phyloP scores from a whole-genome alignment of 2,797 vertebrate species.

The Alcedo atthis region DNA sequence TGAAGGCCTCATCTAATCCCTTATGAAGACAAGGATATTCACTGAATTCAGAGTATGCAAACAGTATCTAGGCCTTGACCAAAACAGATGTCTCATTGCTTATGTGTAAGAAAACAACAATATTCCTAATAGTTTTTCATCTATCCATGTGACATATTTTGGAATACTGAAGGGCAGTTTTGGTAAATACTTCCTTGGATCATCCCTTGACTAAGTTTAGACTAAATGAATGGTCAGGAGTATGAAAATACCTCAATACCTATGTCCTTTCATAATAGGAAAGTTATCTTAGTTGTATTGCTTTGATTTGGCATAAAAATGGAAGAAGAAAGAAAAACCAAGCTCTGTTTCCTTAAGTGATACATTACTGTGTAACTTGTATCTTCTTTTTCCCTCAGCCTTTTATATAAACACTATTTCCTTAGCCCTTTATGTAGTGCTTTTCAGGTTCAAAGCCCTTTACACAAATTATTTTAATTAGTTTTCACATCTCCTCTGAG shows the following conservation, averaged over 20 bases:
- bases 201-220: neutral
- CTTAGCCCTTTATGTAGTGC: neutral
- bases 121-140: neutral
- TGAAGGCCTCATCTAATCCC: neutral
- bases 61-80: neutral
- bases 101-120: neutral
- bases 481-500: slow-evolving; percentile 38
- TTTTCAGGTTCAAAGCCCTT: slow-evolving; percentile 54
- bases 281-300: neutral
- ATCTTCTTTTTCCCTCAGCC: neutral
- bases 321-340: neutral
- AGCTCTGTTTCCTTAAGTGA: neutral
- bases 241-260: neutral
- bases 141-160: fast-evolving
- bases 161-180: neutral
- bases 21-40: neutral
- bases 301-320: neutral
- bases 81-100: neutral
- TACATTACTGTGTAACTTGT: neutral
- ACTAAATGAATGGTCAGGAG: neutral
- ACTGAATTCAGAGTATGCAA: neutral
- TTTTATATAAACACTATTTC: slow-evolving; percentile 18
- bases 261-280: neutral
- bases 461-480: slow-evolving; percentile 59
- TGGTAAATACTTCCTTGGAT: neutral